A percentile compares a stretch with the other conserved stretches of the same genome.
Evolutionary conservation across 2,888 invertebrate species (phyloP).

Genomic region (Parochlus steinenii): DNA sequence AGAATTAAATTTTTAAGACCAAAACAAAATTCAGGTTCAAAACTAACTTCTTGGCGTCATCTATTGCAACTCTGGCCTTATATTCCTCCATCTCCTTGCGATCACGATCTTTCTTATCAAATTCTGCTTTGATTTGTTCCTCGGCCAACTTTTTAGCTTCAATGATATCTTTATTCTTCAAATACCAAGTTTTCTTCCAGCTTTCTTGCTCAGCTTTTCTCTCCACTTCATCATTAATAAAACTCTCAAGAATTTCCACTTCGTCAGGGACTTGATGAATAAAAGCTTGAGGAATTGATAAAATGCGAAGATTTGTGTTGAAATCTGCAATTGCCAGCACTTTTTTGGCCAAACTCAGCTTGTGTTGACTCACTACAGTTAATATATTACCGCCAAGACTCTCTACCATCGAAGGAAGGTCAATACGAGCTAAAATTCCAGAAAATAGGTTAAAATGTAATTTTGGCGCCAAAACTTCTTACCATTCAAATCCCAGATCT

Average conservation of each 20-base stretch:
- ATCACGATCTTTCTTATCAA: slow-evolving; percentile 25
- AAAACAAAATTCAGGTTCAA: background rate
- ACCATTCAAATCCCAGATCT: slow-evolving; percentile 62
- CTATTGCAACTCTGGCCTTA: slow-evolving; percentile 24
- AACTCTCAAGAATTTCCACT: slow-evolving; percentile 28
- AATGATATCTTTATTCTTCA: slow-evolving; percentile 25
- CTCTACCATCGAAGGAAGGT: slow-evolving; percentile 44
- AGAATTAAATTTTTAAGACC: background rate
- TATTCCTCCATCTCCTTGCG: slow-evolving; percentile 24
- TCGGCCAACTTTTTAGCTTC: slow-evolving; percentile 26
- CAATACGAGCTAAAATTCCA: slow-evolving; percentile 24
- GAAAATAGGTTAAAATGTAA: background rate
- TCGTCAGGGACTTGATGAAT: slow-evolving; percentile 32
- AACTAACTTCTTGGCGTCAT: slow-evolving; percentile 14
- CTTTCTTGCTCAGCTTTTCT: slow-evolving; percentile 33
- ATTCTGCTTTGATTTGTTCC: slow-evolving; percentile 35
- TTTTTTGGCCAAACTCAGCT: slow-evolving; percentile 36
- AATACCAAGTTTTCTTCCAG: slow-evolving; percentile 46
- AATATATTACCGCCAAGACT: slow-evolving; percentile 48
- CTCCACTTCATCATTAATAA: slow-evolving; percentile 36
- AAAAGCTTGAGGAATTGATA: slow-evolving; percentile 38
- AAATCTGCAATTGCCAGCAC: slow-evolving; percentile 50
- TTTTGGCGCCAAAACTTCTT: slow-evolving; percentile 1
- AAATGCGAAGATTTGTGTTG: slow-evolving; percentile 49
- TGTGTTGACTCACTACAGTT: slow-evolving; percentile 44